Evolutionary conservation across 2,113 vertebrate species (phyloP).

Genomic region (Eulemur macaco): DNA sequence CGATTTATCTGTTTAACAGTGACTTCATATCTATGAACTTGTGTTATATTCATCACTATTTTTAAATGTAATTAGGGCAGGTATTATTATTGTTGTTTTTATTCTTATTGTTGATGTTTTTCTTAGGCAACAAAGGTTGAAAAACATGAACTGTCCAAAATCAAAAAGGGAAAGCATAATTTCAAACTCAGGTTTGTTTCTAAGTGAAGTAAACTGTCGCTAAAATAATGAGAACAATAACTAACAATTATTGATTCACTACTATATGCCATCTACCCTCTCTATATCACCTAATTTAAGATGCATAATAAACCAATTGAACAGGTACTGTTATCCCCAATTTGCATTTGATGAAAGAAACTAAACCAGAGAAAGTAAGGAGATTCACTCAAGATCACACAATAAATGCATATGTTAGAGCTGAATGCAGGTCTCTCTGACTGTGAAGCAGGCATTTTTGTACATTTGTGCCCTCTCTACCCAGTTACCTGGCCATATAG

Average conservation of each 20-base stretch:
- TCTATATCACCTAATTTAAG: neutral
- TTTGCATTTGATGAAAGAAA: neutral
- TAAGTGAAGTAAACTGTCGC: neutral
- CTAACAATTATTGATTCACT: neutral
- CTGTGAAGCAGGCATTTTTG: neutral
- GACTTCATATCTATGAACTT: neutral
- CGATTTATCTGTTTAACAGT: neutral
- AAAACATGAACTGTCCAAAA: neutral
- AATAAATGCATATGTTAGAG: neutral
- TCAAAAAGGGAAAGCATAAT: neutral
- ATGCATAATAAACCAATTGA: neutral
- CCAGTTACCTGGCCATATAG: neutral
- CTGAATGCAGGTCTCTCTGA: neutral
- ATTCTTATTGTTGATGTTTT: neutral
- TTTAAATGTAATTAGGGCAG: neutral
- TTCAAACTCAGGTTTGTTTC: neutral
- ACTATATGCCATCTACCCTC: neutral
- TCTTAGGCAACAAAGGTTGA: neutral
- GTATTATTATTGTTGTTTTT: neutral
- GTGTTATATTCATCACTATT: neutral
- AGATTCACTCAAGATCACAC: neutral
- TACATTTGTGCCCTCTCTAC: neutral
- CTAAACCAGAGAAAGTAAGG: neutral
- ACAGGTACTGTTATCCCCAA: neutral
- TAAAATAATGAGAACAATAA: neutral